Percentiles rank a stretch among this genome's conserved stretches.
Evolutionary conservation across 1,140 invertebrate species (phyloP).

Genomic region (Drosophila pseudoobscura): DNA sequence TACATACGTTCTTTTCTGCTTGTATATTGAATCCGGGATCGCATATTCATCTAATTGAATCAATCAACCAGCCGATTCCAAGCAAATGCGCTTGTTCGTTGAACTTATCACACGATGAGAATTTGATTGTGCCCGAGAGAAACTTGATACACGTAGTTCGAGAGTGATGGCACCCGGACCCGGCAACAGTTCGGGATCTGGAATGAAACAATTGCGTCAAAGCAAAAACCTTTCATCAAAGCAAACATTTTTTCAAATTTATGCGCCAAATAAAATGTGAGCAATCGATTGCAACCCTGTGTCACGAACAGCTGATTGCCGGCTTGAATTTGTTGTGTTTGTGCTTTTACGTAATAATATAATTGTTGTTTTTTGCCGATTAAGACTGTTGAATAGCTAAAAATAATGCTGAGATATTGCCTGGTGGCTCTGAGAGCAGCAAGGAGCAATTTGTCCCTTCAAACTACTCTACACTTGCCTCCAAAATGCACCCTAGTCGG

Average conservation of each 20-base stretch:
- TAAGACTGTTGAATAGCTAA: neutral
- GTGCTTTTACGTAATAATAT: constrained; percentile 56
- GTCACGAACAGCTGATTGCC: constrained; percentile 46
- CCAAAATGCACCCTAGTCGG: neutral
- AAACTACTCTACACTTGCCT: neutral
- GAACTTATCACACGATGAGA: constrained; percentile 64
- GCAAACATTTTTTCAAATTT: constrained; percentile 13
- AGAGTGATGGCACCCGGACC: constrained; percentile 36
- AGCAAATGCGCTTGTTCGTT: constrained; percentile 32
- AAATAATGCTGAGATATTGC: constrained; percentile 41
- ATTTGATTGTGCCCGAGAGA: constrained; percentile 45
- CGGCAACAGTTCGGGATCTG: constrained; percentile 53
- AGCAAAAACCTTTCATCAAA: constrained; percentile 19
- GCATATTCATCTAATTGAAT: constrained; percentile 70
- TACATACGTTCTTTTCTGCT: too few species aligned
- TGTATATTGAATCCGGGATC: constrained; percentile 65
- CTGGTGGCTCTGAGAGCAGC: constrained; percentile 14
- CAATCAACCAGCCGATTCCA: constrained; percentile 50
- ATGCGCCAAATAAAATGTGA: neutral
- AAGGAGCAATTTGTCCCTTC: neutral
- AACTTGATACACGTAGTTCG: constrained; percentile 53
- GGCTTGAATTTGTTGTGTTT: constrained; percentile 26
- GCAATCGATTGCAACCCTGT: constrained; percentile 35
- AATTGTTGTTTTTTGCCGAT: constrained; percentile 30
- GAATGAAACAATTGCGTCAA: constrained; percentile 1